Conservation (phyloP, 1,140 invertebrate genomes). For the Triops cancriformis region DNA sequence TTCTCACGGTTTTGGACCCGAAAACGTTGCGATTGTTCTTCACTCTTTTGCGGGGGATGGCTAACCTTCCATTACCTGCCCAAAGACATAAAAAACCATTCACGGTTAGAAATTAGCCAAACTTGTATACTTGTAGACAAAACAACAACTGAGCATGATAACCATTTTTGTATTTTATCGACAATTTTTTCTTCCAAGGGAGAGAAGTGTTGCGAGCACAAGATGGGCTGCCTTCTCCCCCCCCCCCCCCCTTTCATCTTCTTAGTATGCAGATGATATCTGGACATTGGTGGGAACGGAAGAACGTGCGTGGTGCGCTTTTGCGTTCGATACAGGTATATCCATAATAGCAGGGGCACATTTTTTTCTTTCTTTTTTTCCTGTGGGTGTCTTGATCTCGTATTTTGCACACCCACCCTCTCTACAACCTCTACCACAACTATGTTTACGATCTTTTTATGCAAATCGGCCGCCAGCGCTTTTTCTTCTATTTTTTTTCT, state of each 20-base stretch:
- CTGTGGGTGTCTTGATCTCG: constrained; percentile 3
- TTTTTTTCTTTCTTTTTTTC: neutral
- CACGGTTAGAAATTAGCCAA: neutral
- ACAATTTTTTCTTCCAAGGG: too few relatives aligned
- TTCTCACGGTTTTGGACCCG: neutral
- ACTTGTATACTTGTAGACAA: too few relatives aligned
- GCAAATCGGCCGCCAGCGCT: neutral
- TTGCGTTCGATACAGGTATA: neutral
- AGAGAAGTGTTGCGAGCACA: too few relatives aligned
- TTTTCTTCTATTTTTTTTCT: neutral
- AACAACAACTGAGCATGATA: too few relatives aligned
- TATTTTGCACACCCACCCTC: constrained; percentile 6
- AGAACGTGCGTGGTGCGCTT: neutral
- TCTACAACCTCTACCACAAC: neutral
- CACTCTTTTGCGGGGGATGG: neutral
- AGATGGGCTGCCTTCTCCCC: too few relatives aligned
- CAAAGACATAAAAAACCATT: neutral
- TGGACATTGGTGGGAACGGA: neutral
- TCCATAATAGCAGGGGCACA: neutral
- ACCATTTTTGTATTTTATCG: too few relatives aligned
- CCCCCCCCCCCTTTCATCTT: too few relatives aligned
- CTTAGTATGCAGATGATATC: constrained; percentile 11
- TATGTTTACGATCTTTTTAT: neutral
- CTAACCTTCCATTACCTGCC: neutral
- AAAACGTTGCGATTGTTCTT: neutral